Conservation (phyloP, 2,797 vertebrate genomes). For the Capromys pilorides region DNA sequence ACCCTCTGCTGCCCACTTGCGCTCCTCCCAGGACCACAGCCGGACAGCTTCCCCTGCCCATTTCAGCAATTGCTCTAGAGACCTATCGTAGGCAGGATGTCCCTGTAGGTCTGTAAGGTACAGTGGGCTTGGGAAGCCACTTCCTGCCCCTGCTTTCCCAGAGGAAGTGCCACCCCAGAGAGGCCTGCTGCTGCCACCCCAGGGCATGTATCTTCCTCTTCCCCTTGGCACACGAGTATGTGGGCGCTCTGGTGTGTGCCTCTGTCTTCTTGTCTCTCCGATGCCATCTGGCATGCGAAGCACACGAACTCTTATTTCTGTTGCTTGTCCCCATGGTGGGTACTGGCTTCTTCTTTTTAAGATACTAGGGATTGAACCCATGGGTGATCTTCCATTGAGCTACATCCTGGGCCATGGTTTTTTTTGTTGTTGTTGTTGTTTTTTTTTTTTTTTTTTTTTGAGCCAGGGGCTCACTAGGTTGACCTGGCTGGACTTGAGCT, state of each 20-base stretch:
- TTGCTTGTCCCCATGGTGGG: background rate
- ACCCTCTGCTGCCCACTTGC: background rate
- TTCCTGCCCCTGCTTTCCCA: accelerated
- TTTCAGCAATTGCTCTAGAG: background rate
- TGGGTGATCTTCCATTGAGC: background rate
- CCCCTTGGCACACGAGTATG: accelerated
- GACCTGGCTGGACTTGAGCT: background rate
- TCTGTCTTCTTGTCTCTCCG: background rate
- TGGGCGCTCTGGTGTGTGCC: background rate
- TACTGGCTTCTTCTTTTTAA: background rate
- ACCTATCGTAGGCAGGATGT: accelerated
- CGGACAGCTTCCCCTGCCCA: too few species aligned
- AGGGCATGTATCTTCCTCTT: background rate
- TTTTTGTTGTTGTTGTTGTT: too few species aligned
- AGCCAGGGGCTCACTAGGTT: background rate
- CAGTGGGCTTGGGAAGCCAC: accelerated
- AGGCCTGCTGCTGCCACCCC: background rate
- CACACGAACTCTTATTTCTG: background rate
- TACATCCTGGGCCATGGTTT: background rate
- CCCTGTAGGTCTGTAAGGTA: background rate
- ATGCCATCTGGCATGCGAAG: background rate
- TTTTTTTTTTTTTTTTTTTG: background rate
- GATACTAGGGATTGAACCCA: background rate
- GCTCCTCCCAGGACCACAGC: background rate
- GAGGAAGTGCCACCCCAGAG: background rate